These are phyloP conservation scores for Heteractis magnifica DNA, from an alignment of 92 coral and sea anemone species.

Conservation along the genomic window DNA sequence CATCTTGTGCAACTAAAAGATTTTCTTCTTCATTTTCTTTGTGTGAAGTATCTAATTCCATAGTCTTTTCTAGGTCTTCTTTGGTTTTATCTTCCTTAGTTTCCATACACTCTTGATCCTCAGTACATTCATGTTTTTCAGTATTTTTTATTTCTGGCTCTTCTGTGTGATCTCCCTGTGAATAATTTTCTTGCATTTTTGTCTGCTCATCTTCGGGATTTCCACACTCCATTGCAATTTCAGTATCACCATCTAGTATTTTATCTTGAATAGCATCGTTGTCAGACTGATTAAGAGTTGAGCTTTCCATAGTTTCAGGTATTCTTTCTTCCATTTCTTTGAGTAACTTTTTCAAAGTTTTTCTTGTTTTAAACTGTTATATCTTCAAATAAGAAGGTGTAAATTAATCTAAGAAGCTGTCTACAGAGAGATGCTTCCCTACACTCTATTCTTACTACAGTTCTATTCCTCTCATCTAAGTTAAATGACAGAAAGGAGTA, in stretches of 20 bases:
- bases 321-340: neutral
- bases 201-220: neutral
- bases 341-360: neutral
- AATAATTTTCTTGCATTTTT: neutral
- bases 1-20: neutral
- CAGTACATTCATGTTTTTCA: neutral
- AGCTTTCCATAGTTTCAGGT: neutral
- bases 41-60: neutral
- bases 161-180: neutral
- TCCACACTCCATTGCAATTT: neutral
- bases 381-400: neutral
- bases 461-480: neutral
- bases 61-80: neutral
- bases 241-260: neutral
- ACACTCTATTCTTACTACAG: neutral
- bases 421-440: neutral
- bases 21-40: neutral
- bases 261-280: neutral
- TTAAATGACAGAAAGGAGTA: neutral
- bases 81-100: neutral
- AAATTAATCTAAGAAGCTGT: neutral
- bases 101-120: neutral
- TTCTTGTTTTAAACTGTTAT: neutral
- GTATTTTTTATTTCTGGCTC: neutral
- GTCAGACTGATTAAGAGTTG: neutral